phyloP scores from a whole-genome alignment of 2,797 vertebrate species.

The Gobionotothen gibberifrons region DNA sequence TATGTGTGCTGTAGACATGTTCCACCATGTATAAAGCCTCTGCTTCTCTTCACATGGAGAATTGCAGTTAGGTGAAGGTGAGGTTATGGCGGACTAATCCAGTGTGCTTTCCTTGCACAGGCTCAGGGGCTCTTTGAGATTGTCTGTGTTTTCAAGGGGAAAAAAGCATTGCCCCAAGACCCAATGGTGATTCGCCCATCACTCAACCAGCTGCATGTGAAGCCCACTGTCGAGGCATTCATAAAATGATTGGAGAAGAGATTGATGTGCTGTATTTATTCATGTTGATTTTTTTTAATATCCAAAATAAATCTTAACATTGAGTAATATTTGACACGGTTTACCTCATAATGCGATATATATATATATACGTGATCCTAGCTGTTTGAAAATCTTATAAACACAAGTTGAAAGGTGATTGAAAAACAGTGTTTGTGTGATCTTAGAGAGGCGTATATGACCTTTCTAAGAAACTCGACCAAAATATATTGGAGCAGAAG shows the following conservation, averaged over 20 bases:
- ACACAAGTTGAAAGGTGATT: neutral
- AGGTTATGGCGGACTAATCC: slow-evolving; percentile 11
- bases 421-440: neutral
- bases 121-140: neutral
- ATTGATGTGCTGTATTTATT: neutral
- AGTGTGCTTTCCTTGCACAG: neutral
- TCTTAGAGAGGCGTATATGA: neutral
- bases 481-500: neutral
- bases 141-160: neutral
- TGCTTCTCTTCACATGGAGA: slow-evolving; percentile 18
- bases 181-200: neutral
- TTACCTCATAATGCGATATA: neutral
- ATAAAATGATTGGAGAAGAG: neutral
- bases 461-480: neutral
- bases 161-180: neutral
- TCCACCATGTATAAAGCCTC: slow-evolving; percentile 26
- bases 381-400: neutral
- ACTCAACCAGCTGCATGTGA: neutral
- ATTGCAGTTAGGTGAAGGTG: slow-evolving; percentile 35
- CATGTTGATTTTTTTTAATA: neutral
- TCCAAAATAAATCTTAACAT: neutral
- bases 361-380: neutral
- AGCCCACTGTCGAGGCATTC: neutral
- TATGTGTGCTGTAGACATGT: slow-evolving; percentile 24
- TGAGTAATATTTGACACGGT: neutral